Evolutionary conservation across 2,888 invertebrate species (phyloP).

Genomic region (Ormyrus nitidulus): DNA sequence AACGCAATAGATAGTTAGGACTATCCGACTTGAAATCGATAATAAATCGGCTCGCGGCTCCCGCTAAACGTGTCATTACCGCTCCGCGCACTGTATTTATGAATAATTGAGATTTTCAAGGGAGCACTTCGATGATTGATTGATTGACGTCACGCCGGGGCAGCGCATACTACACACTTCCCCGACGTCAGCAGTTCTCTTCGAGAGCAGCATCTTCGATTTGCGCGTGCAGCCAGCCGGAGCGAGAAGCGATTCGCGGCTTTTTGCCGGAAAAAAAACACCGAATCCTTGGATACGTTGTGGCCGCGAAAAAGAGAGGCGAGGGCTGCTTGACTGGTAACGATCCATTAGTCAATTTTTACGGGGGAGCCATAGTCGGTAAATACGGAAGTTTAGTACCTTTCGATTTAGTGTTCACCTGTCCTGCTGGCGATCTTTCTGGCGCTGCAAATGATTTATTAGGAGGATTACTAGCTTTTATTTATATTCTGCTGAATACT

Average conservation of each 20-base stretch:
- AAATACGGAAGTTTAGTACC: no score
- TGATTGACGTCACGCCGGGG: conserved; percentile 25
- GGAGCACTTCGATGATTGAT: conserved; percentile 1
- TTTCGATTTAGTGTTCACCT: no score
- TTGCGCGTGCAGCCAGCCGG: neutral
- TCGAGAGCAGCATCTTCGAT: neutral
- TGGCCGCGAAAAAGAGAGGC: neutral
- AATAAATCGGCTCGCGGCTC: no score
- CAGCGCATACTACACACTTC: conserved; percentile 12
- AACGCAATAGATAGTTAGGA: no score
- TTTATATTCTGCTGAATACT: no score
- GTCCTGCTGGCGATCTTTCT: no score
- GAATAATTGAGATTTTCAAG: conserved; percentile 39
- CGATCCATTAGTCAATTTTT: neutral
- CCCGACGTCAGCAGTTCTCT: neutral
- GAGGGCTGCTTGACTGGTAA: neutral
- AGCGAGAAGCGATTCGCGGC: neutral
- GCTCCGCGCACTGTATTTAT: neutral
- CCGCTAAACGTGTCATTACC: conserved; percentile 17
- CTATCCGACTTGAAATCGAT: no score
- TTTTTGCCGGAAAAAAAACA: neutral
- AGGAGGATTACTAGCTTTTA: conserved; percentile 57
- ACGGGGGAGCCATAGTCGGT: no score
- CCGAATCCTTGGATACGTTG: neutral
- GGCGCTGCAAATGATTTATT: no score